phyloP scores from a whole-genome alignment of 2,113 vertebrate species.

The Rostratula benghalensis region DNA sequence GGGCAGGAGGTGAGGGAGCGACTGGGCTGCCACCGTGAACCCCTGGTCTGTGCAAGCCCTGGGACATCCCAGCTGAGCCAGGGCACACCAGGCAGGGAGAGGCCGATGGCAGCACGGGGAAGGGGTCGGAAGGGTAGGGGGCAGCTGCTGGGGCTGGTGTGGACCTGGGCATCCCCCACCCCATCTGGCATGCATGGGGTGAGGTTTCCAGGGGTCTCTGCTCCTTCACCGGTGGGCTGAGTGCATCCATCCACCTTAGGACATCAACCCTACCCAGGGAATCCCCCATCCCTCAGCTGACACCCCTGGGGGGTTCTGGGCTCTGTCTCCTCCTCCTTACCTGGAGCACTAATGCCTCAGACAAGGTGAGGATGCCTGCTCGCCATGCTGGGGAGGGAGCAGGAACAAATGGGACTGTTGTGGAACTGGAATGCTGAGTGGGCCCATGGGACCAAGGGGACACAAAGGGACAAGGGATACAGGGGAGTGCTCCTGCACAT shows the following conservation, averaged over 20 bases:
- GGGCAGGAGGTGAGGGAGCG: neutral
- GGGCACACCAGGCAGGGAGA: neutral
- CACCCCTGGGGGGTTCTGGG: accelerated
- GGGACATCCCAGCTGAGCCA: neutral
- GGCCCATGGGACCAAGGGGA: neutral
- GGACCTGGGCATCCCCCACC: neutral
- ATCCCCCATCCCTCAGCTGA: neutral
- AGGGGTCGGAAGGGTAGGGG: neutral
- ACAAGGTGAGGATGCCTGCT: neutral
- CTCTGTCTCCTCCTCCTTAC: neutral
- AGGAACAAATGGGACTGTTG: neutral
- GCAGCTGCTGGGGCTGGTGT: neutral
- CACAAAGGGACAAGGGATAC: neutral
- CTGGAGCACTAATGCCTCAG: neutral
- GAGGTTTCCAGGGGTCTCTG: neutral
- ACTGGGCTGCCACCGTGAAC: neutral
- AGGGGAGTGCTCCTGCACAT: neutral
- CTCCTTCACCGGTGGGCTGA: neutral
- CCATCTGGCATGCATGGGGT: accelerated
- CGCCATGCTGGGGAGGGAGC: accelerated
- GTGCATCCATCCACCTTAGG: neutral
- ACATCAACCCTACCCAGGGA: accelerated
- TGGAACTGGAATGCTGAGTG: neutral
- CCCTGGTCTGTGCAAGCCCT: neutral
- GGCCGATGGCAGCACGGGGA: neutral